A percentile compares a stretch with the other conserved stretches of the same genome.
These are phyloP conservation scores for Auanema sp. DNA, from an alignment of 2,888 invertebrate species.

Conservation along the genomic window DNA sequence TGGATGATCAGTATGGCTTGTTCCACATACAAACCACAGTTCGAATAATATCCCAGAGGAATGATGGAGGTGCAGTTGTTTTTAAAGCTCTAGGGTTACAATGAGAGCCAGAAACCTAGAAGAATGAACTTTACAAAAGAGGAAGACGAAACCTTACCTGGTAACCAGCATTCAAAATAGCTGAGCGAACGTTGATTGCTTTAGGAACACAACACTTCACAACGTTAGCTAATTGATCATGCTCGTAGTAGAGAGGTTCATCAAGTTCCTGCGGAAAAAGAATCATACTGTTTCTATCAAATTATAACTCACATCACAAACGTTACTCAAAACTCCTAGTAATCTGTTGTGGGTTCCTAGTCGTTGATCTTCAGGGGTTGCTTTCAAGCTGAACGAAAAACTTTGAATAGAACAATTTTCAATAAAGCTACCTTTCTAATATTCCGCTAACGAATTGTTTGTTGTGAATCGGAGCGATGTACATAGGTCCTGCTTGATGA, in stretches of 20 bases:
- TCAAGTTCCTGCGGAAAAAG: conserved; percentile 74
- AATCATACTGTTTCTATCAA: conserved; percentile 2
- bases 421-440: conserved; percentile 65
- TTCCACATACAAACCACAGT: conserved; percentile 68
- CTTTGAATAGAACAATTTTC: neutral
- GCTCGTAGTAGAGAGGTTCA: conserved; percentile 82
- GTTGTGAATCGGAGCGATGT: conserved; percentile 85
- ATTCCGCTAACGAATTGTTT: conserved; percentile 77
- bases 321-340: conserved; percentile 79
- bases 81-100: conserved; percentile 84
- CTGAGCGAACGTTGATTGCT: conserved; percentile 74
- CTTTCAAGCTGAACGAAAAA: conserved; percentile 31
- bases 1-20: neutral
- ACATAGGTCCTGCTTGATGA: conserved; percentile 89
- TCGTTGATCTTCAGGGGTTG: conserved; percentile 65
- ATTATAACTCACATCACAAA: conserved; percentile 69
- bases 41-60: conserved; percentile 89
- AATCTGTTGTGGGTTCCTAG: conserved; percentile 78
- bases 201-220: conserved; percentile 62
- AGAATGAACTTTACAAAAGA: neutral
- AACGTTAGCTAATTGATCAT: conserved; percentile 78
- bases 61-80: conserved; percentile 82
- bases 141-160: conserved; percentile 11
- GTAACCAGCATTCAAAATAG: conserved; percentile 80
- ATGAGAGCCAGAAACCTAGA: conserved; percentile 86